phyloP scores from a whole-genome alignment of 1,140 invertebrate genomes.

The Zaprionus ghesquierei region DNA sequence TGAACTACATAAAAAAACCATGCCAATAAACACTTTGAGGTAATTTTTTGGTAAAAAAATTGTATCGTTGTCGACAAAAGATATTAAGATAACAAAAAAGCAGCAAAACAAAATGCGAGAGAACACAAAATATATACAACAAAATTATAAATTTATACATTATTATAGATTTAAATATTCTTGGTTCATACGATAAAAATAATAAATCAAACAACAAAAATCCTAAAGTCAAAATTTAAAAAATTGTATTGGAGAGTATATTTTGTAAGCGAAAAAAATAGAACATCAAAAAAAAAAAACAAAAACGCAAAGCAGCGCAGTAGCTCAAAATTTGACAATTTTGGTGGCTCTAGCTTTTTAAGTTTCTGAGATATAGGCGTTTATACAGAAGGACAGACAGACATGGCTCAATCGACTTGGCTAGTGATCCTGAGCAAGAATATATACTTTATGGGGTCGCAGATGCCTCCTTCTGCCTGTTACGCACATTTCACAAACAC shows the following conservation, averaged over 20 bases:
- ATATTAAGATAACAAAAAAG: constrained; percentile 31
- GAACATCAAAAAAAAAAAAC: constrained; percentile 17
- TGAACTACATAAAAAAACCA: constrained; percentile 64
- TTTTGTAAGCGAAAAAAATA: constrained; percentile 56
- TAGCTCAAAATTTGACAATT: too few species aligned
- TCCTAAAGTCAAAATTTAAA: constrained; percentile 34
- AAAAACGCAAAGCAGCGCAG: constrained; percentile 60
- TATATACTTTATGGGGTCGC: too few species aligned
- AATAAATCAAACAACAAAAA: constrained; percentile 40
- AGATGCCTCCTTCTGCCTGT: too few species aligned
- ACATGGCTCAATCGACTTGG: too few species aligned
- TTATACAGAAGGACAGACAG: too few species aligned
- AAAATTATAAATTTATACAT: constrained; percentile 78
- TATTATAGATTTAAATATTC: constrained; percentile 78
- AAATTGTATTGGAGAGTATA: constrained; percentile 59
- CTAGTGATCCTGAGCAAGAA: too few species aligned
- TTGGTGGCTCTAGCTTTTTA: too few species aligned
- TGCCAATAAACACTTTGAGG: constrained; percentile 52
- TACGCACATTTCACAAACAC: too few species aligned
- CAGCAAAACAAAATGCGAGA: constrained; percentile 40
- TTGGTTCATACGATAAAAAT: constrained; percentile 77
- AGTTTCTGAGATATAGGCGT: too few species aligned
- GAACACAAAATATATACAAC: constrained; percentile 50
- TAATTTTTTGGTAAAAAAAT: constrained; percentile 29
- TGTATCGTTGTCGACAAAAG: background rate